phyloP scores from a whole-genome alignment of 2,797 vertebrate species.

The Cryptoblepharus egeriae region DNA sequence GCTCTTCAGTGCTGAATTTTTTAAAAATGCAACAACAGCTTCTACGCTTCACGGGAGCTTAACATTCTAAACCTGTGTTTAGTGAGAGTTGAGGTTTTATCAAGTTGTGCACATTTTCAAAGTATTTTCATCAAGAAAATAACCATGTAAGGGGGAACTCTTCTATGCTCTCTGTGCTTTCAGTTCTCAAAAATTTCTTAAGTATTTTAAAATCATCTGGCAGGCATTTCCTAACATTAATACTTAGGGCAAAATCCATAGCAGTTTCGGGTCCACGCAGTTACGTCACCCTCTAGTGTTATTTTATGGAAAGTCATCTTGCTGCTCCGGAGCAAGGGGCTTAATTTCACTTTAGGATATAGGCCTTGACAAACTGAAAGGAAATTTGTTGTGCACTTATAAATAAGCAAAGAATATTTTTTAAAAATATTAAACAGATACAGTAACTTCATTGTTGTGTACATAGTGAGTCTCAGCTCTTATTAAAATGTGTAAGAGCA shows the following conservation, averaged over 20 bases:
- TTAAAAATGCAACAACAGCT: background rate
- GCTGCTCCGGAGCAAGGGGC: too few species aligned
- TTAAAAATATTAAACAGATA: background rate
- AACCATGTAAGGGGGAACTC: background rate
- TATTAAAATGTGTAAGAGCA: background rate
- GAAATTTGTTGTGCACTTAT: background rate
- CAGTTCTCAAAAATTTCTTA: background rate
- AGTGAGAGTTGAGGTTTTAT: background rate
- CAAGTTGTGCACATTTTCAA: background rate
- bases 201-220: background rate
- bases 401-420: background rate
- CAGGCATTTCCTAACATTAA: background rate
- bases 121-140: slow-evolving; percentile 1
- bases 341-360: too few species aligned
- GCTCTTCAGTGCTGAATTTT: slow-evolving; percentile 5
- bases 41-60: background rate
- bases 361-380: background rate
- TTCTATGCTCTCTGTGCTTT: background rate
- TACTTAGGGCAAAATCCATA: too few species aligned
- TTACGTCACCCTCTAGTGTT: too few species aligned
- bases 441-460: background rate
- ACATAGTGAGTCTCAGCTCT: background rate
- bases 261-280: too few species aligned
- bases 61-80: background rate
- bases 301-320: too few species aligned